Evolutionary conservation across 2,113 vertebrate species (phyloP).

Genomic region (Rhynchomys soricoides): DNA sequence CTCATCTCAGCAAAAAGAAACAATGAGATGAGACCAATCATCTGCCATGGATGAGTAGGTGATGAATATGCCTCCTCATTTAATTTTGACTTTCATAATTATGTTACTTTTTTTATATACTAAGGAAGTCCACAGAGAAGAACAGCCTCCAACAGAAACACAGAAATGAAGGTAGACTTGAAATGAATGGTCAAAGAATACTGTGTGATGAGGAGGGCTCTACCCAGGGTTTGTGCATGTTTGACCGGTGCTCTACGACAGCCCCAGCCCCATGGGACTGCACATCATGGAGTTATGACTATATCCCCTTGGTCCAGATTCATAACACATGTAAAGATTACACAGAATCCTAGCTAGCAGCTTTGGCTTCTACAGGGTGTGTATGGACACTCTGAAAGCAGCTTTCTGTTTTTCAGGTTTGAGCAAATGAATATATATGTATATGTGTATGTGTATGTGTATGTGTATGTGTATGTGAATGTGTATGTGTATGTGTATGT

Average conservation of each 20-base stretch:
- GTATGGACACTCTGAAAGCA: background rate
- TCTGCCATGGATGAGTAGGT: background rate
- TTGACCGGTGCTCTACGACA: background rate
- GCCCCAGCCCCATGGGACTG: background rate
- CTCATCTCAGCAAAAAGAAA: slow-evolving; percentile 20
- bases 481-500: too few species aligned
- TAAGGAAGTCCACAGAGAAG: background rate
- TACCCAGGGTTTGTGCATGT: background rate
- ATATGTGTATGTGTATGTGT: too few species aligned
- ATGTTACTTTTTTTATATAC: background rate
- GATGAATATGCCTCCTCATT: background rate
- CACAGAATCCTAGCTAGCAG: background rate
- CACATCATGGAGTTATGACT: background rate
- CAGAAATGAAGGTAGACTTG: background rate
- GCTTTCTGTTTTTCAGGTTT: background rate
- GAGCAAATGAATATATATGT: slow-evolving; percentile 9
- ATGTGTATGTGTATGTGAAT: too few species aligned
- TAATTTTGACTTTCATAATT: slow-evolving; percentile 42
- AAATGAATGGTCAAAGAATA: background rate
- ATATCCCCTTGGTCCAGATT: background rate
- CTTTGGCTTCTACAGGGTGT: background rate
- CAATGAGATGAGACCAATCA: background rate
- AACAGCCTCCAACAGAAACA: slow-evolving; percentile 18
- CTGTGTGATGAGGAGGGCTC: background rate
- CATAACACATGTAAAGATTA: background rate